These are phyloP conservation scores for Aphodius granarius DNA, from an alignment of 2,888 invertebrate genomes.

Conservation along the genomic window DNA sequence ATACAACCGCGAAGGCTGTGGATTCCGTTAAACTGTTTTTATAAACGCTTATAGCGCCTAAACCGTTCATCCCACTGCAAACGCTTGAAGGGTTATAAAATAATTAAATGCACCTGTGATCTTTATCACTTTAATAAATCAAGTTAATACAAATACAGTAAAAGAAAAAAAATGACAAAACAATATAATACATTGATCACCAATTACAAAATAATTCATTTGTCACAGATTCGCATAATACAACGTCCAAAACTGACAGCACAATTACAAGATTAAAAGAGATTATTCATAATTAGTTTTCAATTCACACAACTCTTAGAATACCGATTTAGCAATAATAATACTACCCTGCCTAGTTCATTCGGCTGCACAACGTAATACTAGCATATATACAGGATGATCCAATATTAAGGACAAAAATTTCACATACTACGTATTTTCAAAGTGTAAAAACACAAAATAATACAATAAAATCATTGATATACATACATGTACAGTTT, in stretches of 20 bases:
- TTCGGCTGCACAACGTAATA: neutral
- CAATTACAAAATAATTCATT: neutral
- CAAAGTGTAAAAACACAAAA: neutral
- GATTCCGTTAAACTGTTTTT: no score
- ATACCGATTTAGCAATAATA: neutral
- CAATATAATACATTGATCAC: neutral
- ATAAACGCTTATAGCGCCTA: no score
- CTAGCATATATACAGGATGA: neutral
- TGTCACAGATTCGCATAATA: neutral
- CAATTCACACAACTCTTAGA: neutral
- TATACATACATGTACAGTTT: conserved; percentile 9
- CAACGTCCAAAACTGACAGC: neutral
- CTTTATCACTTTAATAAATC: neutral
- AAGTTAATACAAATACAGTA: neutral
- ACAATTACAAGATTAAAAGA: neutral
- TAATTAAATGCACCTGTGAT: neutral
- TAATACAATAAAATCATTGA: neutral
- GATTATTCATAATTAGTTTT: neutral
- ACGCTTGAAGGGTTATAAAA: neutral
- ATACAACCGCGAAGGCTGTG: no score
- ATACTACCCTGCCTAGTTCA: neutral
- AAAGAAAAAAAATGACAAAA: neutral
- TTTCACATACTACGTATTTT: neutral
- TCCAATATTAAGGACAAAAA: neutral
- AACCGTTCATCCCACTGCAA: no score